phyloP scores from a whole-genome alignment of 2,888 invertebrate genomes.

The Lysandra bellargus region DNA sequence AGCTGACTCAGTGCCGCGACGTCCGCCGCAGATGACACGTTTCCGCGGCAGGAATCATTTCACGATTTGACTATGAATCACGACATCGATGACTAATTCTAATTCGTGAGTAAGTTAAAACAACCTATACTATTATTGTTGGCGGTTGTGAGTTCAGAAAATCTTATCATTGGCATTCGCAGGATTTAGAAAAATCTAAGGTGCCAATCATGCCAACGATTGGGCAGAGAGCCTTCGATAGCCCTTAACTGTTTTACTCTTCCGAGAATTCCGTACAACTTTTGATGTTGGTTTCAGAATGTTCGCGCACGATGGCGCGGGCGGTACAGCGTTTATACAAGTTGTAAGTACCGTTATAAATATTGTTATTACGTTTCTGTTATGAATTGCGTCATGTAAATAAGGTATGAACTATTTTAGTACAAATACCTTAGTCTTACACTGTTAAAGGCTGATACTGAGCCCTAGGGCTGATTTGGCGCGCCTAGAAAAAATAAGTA shows the following conservation, averaged over 20 bases:
- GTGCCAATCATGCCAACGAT: too few relatives aligned
- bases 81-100: neutral
- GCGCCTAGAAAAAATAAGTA: too few relatives aligned
- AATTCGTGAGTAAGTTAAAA: neutral
- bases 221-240: too few relatives aligned
- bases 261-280: neutral
- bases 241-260: neutral
- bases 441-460: too few relatives aligned
- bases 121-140: neutral
- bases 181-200: too few relatives aligned
- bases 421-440: too few relatives aligned
- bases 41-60: slow-evolving; percentile 40
- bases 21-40: slow-evolving; percentile 59
- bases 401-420: too few relatives aligned
- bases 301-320: neutral
- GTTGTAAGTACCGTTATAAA: slow-evolving; percentile 19
- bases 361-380: neutral
- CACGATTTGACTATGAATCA: slow-evolving; percentile 11
- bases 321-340: neutral
- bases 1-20: slow-evolving; percentile 63
- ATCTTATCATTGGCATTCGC: too few relatives aligned
- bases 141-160: neutral
- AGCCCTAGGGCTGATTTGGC: too few relatives aligned
- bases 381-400: too few relatives aligned
- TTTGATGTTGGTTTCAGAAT: neutral